Conservation (phyloP, 2,797 vertebrate genomes). For the Spondyliosoma cantharus region DNA sequence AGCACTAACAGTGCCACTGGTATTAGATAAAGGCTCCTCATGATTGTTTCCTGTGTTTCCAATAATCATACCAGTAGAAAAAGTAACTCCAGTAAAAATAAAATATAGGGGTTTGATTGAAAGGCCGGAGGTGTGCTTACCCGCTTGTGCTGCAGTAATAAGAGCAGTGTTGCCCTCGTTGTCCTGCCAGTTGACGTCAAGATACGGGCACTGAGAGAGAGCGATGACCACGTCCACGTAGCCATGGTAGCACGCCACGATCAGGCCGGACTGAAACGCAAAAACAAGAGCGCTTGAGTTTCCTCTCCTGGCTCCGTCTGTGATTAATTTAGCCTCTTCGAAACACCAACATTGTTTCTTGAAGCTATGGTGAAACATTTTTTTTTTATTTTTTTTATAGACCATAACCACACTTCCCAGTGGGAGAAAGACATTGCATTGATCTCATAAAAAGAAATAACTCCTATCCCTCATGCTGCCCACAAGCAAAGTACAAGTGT, state of each 20-base stretch:
- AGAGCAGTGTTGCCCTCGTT: slow-evolving; percentile 97
- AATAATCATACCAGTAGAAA: neutral
- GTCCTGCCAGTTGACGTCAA: slow-evolving; percentile 99
- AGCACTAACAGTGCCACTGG: neutral
- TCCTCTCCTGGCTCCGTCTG: neutral
- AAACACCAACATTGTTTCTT: neutral
- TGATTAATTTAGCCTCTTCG: slow-evolving; percentile 1
- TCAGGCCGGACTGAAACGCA: slow-evolving; percentile 90
- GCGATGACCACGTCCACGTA: slow-evolving; percentile 94
- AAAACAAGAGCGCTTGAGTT: slow-evolving; percentile 33
- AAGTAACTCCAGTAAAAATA: neutral
- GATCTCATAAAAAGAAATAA: slow-evolving; percentile 11
- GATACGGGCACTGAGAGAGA: slow-evolving; percentile 91
- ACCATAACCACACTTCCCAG: neutral
- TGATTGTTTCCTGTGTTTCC: neutral
- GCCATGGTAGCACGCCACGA: slow-evolving; percentile 95
- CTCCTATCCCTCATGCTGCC: neutral
- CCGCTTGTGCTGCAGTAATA: slow-evolving; percentile 96
- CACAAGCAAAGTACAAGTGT: neutral
- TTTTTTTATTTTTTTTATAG: neutral
- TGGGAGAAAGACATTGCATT: slow-evolving; percentile 4
- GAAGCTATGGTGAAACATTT: neutral
- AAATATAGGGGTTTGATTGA: neutral
- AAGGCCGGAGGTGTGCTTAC: slow-evolving; percentile 74
- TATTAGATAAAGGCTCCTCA: neutral